phyloP scores from a whole-genome alignment of 2,888 invertebrate genomes.

The Drosophila fulvimacula region DNA sequence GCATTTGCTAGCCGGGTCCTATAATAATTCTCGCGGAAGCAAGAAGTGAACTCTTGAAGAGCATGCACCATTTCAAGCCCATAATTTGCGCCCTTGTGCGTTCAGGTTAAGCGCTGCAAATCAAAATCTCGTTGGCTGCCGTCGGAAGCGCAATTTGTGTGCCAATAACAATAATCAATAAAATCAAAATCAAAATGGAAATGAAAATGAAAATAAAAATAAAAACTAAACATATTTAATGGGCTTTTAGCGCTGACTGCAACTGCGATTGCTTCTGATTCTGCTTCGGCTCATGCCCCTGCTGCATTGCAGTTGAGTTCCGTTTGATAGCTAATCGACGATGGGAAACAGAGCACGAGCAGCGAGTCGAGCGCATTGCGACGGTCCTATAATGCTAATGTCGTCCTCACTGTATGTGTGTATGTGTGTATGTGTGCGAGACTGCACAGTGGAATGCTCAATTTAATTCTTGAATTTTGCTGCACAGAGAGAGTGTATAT shows the following conservation, averaged over 20 bases:
- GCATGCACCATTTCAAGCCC: neutral
- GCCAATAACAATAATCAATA: constrained; percentile 57
- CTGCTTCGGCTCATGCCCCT: neutral
- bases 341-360: constrained; percentile 27
- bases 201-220: constrained; percentile 20
- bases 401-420: constrained; percentile 2
- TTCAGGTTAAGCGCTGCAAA: constrained; percentile 17
- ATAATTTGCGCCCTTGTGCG: constrained; percentile 3
- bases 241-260: constrained; percentile 20
- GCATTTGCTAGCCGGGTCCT: neutral
- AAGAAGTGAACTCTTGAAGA: neutral
- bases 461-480: neutral
- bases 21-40: neutral
- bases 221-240: constrained; percentile 57
- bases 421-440: neutral
- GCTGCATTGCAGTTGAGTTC: constrained; percentile 43
- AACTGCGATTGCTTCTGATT: constrained; percentile 13
- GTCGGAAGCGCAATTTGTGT: constrained; percentile 1
- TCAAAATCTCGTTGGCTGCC: constrained; percentile 15
- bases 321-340: constrained; percentile 44
- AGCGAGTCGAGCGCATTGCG: constrained; percentile 48
- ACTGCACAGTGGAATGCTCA: neutral
- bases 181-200: constrained; percentile 23
- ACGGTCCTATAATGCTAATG: constrained; percentile 31
- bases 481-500: too few relatives aligned